phyloP scores from a whole-genome alignment of 2,113 vertebrate genomes.

The Orcinus orca region DNA sequence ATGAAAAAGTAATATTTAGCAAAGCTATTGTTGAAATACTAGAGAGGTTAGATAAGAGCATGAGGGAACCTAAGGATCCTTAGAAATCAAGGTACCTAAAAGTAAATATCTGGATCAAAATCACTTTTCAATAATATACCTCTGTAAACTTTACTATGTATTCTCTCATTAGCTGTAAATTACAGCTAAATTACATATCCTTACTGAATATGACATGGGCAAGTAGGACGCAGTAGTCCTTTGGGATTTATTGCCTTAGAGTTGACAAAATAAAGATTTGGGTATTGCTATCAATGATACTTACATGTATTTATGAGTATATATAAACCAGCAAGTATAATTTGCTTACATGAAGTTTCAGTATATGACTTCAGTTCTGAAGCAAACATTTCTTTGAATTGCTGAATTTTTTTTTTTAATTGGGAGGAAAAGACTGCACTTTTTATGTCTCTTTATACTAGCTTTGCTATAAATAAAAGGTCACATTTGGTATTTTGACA shows the following conservation, averaged over 20 bases:
- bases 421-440: constrained; percentile 16
- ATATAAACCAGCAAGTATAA: not conserved
- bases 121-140: not conserved
- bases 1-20: not conserved
- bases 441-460: constrained; percentile 39
- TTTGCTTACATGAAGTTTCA: not conserved
- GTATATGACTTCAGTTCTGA: constrained; percentile 19
- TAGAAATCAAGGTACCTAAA: not conserved
- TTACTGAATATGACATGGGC: not conserved
- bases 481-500: constrained; percentile 73
- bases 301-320: not conserved
- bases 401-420: not conserved
- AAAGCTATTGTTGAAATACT: not conserved
- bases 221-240: not conserved
- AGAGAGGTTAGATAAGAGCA: not conserved
- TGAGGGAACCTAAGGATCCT: not conserved
- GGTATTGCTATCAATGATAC: not conserved
- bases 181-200: not conserved
- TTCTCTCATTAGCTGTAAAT: not conserved
- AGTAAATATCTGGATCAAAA: not conserved
- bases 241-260: constrained; percentile 32
- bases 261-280: not conserved
- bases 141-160: not conserved
- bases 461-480: constrained; percentile 74
- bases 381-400: constrained; percentile 37